A percentile compares a stretch with the other conserved stretches of the same genome.
Conservation (phyloP, 2,113 vertebrate genomes). For the Phrynocephalus versicolor region DNA sequence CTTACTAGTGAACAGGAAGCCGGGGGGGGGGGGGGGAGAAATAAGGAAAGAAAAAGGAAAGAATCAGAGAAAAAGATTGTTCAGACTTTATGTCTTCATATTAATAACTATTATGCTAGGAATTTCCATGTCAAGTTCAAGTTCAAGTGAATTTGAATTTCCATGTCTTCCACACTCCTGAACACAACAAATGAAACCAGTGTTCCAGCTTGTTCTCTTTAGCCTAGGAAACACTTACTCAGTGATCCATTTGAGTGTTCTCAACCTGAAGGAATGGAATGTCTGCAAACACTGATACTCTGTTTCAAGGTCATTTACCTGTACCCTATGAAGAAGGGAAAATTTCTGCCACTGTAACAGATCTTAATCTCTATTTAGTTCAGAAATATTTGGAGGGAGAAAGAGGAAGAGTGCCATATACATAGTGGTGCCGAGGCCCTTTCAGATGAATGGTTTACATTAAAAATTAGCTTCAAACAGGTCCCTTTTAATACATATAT, state of each 20-base stretch:
- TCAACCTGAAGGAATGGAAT: constrained; percentile 11
- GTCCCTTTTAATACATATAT: background rate
- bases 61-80: too few relatives aligned
- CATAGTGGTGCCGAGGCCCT: background rate
- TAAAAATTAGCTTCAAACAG: background rate
- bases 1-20: background rate
- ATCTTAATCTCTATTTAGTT: background rate
- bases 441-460: background rate
- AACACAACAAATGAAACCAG: background rate
- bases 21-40: background rate
- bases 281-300: constrained; percentile 1
- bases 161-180: too few relatives aligned
- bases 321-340: background rate
- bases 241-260: constrained; percentile 3
- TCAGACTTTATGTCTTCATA: too few relatives aligned
- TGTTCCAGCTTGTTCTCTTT: constrained; percentile 5
- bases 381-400: background rate
- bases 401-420: background rate
- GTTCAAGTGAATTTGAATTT: too few relatives aligned
- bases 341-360: background rate
- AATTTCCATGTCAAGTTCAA: too few relatives aligned
- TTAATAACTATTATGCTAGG: background rate
- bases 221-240: constrained; percentile 29
- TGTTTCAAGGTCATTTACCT: constrained; percentile 11
- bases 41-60: too few relatives aligned